phyloP scores from a whole-genome alignment of 2,888 invertebrate species.

The Petrophora chlorosata region DNA sequence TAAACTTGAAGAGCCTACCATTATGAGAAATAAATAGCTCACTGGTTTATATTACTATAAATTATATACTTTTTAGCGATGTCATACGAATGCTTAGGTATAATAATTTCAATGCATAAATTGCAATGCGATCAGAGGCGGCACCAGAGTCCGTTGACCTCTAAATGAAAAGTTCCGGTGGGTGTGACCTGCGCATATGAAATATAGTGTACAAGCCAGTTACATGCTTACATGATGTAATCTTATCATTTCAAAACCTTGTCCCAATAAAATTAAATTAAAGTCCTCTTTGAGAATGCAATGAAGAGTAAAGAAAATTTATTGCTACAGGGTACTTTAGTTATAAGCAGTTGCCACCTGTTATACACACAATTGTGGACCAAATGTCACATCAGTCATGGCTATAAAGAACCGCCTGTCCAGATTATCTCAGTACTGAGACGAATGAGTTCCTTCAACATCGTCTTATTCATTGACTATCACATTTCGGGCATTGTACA shows the following conservation, averaged over 20 bases:
- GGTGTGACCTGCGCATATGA: neutral
- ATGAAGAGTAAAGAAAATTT: neutral
- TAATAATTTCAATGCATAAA: too few relatives aligned
- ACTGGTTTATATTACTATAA: too few relatives aligned
- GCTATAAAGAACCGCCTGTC: conserved; percentile 34
- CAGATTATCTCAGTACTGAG: conserved; percentile 42
- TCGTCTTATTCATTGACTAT: conserved; percentile 24
- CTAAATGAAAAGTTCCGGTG: neutral
- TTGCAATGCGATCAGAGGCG: neutral
- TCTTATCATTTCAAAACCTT: too few relatives aligned
- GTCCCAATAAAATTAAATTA: neutral
- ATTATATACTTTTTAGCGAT: too few relatives aligned
- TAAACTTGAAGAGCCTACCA: too few relatives aligned
- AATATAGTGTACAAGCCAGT: neutral
- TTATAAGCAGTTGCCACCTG: conserved; percentile 38
- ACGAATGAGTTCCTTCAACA: conserved; percentile 37
- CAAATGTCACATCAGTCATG: conserved; percentile 49
- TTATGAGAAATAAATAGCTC: too few relatives aligned
- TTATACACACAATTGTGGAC: conserved; percentile 66
- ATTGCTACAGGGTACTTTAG: neutral
- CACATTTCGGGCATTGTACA: neutral
- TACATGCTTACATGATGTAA: too few relatives aligned
- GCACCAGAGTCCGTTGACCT: neutral
- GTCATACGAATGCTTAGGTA: too few relatives aligned
- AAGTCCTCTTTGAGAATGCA: neutral